Evolutionary conservation across 2,888 invertebrate species (phyloP), one percentile per base, ranked within the genome.

Genomic region (Ennomos fuscantarius): DNA sequence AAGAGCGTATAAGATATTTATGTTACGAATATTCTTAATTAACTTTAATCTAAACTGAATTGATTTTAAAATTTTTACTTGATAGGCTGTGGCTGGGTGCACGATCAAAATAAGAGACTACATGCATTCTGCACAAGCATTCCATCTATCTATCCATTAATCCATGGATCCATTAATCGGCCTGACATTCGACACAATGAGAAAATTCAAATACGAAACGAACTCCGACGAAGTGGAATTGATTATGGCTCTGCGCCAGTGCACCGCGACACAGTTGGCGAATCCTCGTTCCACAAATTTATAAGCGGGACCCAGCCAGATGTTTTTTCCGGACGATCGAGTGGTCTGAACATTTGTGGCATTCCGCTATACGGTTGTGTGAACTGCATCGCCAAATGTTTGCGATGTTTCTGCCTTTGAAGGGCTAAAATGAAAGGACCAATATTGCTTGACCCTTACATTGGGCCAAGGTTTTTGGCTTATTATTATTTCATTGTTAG

Each of bases 161-260:
- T 24, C 5, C 24, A 24, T 24, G 24, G 24, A 9, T 41, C 45
- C 31, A 60, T 24, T 52, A 43, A 9, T 40, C 24, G 24, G 24
- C 6, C 24, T 24, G 24, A 24, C 24, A 24, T 24, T 24, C 24
- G 24, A 24, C 24, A 24, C 24, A 24, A 24, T 24, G 24, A 24
- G 24, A 24, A 24, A 24, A 53, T 49, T 53, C 49, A 37, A 46
- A 56, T 13, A 32, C 43, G 8, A 56, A 56, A 47, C 50, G 53
- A 51, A 51, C 43, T 46, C 54, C 36, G 39, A 35, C 40, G 53
- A 9, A 54, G 44, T 51, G 50, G 49, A 59, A 60, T 60, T 63
- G 57, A 63, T 58, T 60, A 63, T 59, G 60, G 60, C 57, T 12
- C 48, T 42, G 34, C 41, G 57, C 57, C 63, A 60, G 52, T 58